These are phyloP conservation scores for Zelleria hepariella DNA, from an alignment of 2,888 invertebrate species.

Conservation along the genomic window DNA sequence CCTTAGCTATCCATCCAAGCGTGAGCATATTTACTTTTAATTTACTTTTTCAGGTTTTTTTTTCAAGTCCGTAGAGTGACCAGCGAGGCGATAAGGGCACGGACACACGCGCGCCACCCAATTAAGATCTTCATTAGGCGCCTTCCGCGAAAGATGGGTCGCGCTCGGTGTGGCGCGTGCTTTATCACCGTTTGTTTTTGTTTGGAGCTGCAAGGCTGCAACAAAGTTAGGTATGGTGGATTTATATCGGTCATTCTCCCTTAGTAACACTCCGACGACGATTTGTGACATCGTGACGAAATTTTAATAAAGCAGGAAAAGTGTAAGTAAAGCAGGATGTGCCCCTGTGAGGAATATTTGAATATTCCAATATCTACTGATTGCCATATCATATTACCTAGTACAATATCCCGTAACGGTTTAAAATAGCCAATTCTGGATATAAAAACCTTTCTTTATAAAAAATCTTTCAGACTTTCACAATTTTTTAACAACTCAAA, in stretches of 20 bases:
- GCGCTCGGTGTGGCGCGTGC: constrained; percentile 18
- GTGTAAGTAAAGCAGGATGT: no score
- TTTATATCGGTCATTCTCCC: background rate
- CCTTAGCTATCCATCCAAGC: no score
- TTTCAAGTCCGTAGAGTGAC: background rate
- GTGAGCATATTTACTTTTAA: background rate
- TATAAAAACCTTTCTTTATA: no score
- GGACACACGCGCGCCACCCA: constrained; percentile 52
- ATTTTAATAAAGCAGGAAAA: no score
- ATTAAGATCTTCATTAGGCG: constrained; percentile 65
- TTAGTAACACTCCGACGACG: background rate
- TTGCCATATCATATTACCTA: no score
- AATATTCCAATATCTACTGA: no score
- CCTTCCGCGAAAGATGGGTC: constrained; percentile 48
- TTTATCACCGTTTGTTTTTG: constrained; percentile 22
- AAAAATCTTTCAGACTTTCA: no score
- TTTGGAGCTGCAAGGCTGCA: background rate
- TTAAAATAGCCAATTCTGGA: no score
- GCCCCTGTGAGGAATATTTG: no score
- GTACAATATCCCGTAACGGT: no score
- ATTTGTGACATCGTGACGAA: no score
- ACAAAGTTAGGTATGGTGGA: background rate
- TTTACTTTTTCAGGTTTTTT: background rate
- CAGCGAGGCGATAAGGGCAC: constrained; percentile 8
- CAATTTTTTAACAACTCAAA: no score